Evolutionary conservation across 2,888 invertebrate species (phyloP).

Genomic region (Cataglyphis albicans): DNA sequence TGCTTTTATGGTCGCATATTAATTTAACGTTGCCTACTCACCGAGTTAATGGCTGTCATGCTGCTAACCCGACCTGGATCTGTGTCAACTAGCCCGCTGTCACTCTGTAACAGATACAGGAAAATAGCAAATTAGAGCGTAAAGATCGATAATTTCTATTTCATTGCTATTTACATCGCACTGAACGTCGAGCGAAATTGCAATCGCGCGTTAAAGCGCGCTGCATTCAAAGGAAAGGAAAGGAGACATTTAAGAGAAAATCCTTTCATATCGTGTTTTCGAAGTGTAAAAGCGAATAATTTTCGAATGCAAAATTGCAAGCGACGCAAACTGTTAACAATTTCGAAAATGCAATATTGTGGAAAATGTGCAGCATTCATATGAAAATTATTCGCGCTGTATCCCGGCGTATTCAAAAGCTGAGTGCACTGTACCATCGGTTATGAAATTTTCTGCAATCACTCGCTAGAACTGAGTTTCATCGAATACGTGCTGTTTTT

Average conservation of each 20-base stretch:
- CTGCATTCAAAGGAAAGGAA: neutral
- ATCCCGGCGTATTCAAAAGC: conserved; percentile 65
- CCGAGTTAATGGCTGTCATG: conserved; percentile 86
- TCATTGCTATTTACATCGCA: neutral
- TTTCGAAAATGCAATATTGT: conserved; percentile 43
- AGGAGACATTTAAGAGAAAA: neutral
- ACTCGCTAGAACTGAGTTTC: conserved; percentile 28
- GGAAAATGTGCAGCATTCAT: conserved; percentile 31
- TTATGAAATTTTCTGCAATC: conserved; percentile 68
- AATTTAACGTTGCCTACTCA: conserved; percentile 77
- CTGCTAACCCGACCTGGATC: conserved; percentile 85
- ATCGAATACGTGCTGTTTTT: conserved; percentile 23
- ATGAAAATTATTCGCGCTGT: conserved; percentile 58
- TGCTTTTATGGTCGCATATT: conserved; percentile 64
- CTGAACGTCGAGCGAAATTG: neutral
- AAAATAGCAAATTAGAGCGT: conserved; percentile 48
- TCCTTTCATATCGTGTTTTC: neutral
- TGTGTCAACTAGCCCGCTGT: conserved; percentile 85
- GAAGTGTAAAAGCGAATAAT: conserved; percentile 9
- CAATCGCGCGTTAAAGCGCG: neutral
- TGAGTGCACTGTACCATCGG: conserved; percentile 64
- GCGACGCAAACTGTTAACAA: conserved; percentile 37
- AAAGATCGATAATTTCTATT: conserved; percentile 33
- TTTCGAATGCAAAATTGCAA: conserved; percentile 25
- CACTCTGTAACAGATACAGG: conserved; percentile 84